These are phyloP conservation scores for Saccostrea echinata DNA, from an alignment of 1,140 invertebrate species.

Conservation along the genomic window DNA sequence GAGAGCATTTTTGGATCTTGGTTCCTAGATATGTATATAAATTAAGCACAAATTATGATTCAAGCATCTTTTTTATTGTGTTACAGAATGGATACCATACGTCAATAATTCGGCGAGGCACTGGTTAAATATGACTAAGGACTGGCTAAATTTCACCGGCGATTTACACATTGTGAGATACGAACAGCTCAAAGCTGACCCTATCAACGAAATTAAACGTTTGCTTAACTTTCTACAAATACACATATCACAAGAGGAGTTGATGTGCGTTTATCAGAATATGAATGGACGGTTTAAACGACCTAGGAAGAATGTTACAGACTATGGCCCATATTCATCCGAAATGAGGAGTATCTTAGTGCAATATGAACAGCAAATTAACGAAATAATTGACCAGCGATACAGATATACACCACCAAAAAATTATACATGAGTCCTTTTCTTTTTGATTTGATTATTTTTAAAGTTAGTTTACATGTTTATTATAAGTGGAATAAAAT, in stretches of 20 bases:
- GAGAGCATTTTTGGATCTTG: too few relatives aligned
- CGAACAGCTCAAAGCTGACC: background rate
- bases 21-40: too few relatives aligned
- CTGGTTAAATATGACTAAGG: background rate
- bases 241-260: conserved; percentile 14
- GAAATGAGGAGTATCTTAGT: background rate
- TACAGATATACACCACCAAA: background rate
- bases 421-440: background rate
- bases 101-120: too few relatives aligned
- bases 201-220: conserved; percentile 12
- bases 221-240: conserved; percentile 38
- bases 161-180: conserved; percentile 22
- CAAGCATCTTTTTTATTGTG: background rate
- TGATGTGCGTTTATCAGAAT: conserved; percentile 11
- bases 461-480: too few relatives aligned
- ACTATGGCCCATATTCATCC: background rate
- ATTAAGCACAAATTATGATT: too few relatives aligned
- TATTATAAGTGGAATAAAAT: too few relatives aligned
- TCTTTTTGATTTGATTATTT: too few relatives aligned
- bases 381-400: background rate
- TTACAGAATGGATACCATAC: conserved; percentile 14
- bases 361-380: conserved; percentile 22
- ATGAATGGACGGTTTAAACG: background rate
- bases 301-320: background rate
- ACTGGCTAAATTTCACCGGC: conserved; percentile 24